Conservation (phyloP, 2,888 invertebrate genomes). For the Callinectes sapidus region DNA sequence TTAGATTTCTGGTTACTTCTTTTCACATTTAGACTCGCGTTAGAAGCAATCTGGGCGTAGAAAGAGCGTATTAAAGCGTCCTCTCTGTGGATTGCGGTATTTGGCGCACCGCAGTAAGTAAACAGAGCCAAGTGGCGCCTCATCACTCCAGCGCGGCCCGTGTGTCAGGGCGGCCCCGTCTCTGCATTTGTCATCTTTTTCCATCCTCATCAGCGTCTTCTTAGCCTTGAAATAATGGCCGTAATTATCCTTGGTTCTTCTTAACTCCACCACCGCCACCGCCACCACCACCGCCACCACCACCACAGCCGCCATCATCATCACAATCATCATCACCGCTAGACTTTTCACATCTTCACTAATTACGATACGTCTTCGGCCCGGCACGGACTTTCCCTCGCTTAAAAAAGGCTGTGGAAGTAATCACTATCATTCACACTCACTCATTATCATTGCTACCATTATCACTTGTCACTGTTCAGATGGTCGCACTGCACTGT, state of each 20-base stretch:
- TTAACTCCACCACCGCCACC: neutral
- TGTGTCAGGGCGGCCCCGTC: neutral
- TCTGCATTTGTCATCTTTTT: conserved; percentile 20
- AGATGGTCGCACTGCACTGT: neutral
- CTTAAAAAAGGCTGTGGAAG: neutral
- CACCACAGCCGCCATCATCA: neutral
- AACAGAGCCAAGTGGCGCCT: conserved; percentile 30
- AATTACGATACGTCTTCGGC: neutral
- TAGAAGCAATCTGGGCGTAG: neutral
- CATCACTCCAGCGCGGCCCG: conserved; percentile 18
- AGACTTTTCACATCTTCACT: neutral
- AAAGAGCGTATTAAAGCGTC: neutral
- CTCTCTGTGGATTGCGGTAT: neutral
- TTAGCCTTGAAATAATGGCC: conserved; percentile 25
- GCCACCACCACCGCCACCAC: neutral
- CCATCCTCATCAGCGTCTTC: conserved; percentile 29
- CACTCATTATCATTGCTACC: neutral
- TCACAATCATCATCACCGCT: neutral
- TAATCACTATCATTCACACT: neutral
- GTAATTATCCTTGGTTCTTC: neutral
- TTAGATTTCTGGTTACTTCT: neutral
- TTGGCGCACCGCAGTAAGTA: neutral
- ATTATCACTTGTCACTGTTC: neutral
- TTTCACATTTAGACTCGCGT: neutral
- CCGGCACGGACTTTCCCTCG: neutral